Base-by-base conservation (phyloP, 2,113 vertebrate genomes). In the Carollia perspicillata region DNA sequence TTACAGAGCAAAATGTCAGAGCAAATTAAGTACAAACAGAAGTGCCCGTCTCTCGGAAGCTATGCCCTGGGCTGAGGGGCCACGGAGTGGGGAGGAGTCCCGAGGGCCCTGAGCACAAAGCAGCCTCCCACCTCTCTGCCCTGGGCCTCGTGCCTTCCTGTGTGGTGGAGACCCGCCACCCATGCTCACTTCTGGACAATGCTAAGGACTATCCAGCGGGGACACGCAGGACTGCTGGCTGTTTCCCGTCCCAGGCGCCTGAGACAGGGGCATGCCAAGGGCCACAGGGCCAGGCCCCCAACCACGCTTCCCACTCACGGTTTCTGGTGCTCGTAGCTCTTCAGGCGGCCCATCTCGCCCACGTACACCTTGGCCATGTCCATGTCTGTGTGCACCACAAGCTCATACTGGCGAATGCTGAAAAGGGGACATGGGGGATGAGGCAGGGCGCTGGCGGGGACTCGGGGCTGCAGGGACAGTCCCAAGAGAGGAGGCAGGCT, bases 341-440 rank as follows among this genome's bases (percentile, higher is more conserved):
- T 99, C 75, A 99, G 98, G 0, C 99, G 99, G 18, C 99, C 99
- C 97, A 99, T 98, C 98, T 99, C 99, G 1, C 99, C 99, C 0
- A 97, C 97, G 96, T 99, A 99, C 47, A 99, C 98, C 96, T 99
- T 99, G 98, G 98, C 99, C 97, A 98, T 97, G 97, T 99, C 99
- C 28, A 99, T 84, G 96, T 99, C 99, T 0, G 98, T 97, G 97
- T 99, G 99, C 83, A 99, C 98, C 98, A 99, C 98, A 69, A 99
- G 98, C 98, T 99, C 99, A 0, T 99, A 99, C 97, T 99, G 99
- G 22, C 99, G 99, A 77, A 99, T 99, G 97, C 99, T 99, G 97
- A 30, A 49, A 71, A 18, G 53, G 53, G 94, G 42, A 91, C 33
- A 84, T 13, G 1, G 10, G 16, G 83, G 40, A 26, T 95, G 42